These are phyloP conservation scores for Gadopsis bispinosus DNA, from an alignment of 2,797 vertebrate species.

Conservation along the genomic window DNA sequence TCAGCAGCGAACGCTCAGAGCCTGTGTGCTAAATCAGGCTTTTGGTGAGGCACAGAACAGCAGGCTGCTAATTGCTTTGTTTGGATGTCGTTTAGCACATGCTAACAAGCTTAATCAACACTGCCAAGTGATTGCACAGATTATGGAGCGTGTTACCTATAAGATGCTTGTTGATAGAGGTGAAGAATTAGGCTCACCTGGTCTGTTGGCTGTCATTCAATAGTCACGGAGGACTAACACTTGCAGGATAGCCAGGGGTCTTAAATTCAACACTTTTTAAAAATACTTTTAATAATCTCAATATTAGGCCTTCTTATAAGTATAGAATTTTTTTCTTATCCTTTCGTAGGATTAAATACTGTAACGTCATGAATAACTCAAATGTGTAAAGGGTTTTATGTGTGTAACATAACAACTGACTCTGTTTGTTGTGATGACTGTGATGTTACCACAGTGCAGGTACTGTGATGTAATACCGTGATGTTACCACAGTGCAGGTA, in stretches of 20 bases:
- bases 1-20: slow-evolving; percentile 10
- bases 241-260: background rate
- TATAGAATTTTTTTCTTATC: too few relatives aligned
- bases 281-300: too few relatives aligned
- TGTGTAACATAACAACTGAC: too few relatives aligned
- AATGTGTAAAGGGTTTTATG: too few relatives aligned
- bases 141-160: background rate
- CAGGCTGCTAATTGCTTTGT: slow-evolving; percentile 48
- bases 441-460: too few relatives aligned
- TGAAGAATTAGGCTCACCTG: slow-evolving; percentile 25
- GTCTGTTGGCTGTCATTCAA: slow-evolving; percentile 27
- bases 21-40: slow-evolving; percentile 40
- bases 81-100: slow-evolving; percentile 38
- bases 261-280: too few relatives aligned
- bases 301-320: too few relatives aligned
- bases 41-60: slow-evolving; percentile 23
- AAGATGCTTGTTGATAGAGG: slow-evolving; percentile 29
- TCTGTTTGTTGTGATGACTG: too few relatives aligned
- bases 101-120: slow-evolving; percentile 38
- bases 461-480: too few relatives aligned
- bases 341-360: too few relatives aligned
- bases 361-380: too few relatives aligned
- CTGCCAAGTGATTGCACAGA: slow-evolving; percentile 12
- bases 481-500: too few relatives aligned
- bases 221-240: slow-evolving; percentile 37